Evolutionary conservation across 1,140 invertebrate genomes (phyloP), one percentile per base, ranked within the genome.

Genomic region (Araneus ventricosus): DNA sequence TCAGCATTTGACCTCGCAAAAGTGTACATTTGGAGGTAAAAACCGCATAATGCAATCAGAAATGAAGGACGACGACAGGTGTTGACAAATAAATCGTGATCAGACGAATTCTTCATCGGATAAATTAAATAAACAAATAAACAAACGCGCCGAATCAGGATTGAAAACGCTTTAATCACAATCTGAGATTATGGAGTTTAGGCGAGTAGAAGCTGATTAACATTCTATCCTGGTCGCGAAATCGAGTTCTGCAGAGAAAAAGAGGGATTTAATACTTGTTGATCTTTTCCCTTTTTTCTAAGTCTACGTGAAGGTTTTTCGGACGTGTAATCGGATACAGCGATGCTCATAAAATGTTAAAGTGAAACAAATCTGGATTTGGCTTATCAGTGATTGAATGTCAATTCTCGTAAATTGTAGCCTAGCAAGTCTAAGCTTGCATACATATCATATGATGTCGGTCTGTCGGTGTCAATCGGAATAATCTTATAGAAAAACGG

Each of bases 11-110:
- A 75, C 67, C 67, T 75, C 34, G 70, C 30, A 37, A 30, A 30
- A 75, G 30, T 27, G 34, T 75, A 30, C 30, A 34, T 75, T 75
- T 37, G 10, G 70, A 37, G 63, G 63, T 27, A 67, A 67, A 67
- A 67, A 30, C 63, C 30, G 5, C 27, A 37, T 27, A 75, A 75
- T 34, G 30, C 17, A 75, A 75, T 75, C 70, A 10, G 70, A 20
- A 20, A 20, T 30, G 70, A 75, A 75, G 70, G 70, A 34, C 70
- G 70, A 75, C 70, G 34, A 75, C 70, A 75, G 70, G 70, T 75
- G 70, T 75, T 75, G 34, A 75, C 70, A 75, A 75, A 75, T 37
- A 75, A 75, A 30, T 75, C 34, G 30, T 4, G 20, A 75, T 34
- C 70, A 34, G 7, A 34, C 4, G 70, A 37, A 75, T 37, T 20